phyloP scores from a whole-genome alignment of 2,888 invertebrate genomes.

The Callosobruchus maculatus region DNA sequence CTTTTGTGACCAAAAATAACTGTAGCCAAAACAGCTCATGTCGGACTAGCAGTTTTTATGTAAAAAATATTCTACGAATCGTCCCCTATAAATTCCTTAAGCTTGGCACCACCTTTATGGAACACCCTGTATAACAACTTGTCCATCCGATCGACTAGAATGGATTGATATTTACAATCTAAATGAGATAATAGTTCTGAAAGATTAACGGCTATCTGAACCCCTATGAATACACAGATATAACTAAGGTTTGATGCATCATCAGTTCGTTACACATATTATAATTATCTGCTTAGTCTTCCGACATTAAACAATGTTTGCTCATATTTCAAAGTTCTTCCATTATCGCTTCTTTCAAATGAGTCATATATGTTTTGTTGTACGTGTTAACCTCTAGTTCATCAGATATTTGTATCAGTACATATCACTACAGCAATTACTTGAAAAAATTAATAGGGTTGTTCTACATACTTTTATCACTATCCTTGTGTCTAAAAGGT shows the following conservation, averaged over 20 bases:
- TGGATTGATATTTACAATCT: too few species aligned
- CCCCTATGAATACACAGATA: too few species aligned
- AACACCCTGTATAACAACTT: too few species aligned
- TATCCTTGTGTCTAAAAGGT: neutral
- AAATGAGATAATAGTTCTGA: too few species aligned
- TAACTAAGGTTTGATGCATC: neutral
- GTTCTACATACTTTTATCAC: neutral
- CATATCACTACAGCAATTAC: neutral
- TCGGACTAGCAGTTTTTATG: too few species aligned
- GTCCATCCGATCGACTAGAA: too few species aligned
- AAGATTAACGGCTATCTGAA: too few species aligned
- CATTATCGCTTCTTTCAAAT: neutral
- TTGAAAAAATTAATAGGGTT: neutral
- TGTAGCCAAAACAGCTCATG: too few species aligned
- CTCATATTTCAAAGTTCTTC: neutral
- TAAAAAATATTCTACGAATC: too few species aligned
- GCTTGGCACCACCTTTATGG: too few species aligned
- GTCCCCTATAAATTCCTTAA: too few species aligned
- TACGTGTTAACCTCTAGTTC: neutral
- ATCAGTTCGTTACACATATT: neutral
- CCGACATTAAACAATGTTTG: neutral
- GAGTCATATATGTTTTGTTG: neutral
- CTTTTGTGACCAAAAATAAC: too few species aligned
- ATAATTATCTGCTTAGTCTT: neutral
- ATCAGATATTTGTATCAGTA: neutral